phyloP scores from a whole-genome alignment of 2,888 invertebrate genomes.

The Tipula unca region DNA sequence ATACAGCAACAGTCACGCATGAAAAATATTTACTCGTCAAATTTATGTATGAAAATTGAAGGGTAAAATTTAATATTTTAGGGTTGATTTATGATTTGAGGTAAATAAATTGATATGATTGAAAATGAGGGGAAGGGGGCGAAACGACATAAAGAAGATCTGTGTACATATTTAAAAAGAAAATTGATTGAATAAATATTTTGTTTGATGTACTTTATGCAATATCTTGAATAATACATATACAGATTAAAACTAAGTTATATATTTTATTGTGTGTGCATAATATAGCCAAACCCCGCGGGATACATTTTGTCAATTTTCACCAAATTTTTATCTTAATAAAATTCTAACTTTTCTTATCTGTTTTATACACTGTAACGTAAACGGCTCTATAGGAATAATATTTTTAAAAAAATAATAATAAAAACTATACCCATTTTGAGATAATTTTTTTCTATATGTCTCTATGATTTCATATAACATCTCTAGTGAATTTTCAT shows the following conservation, averaged over 20 bases:
- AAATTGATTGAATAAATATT: neutral
- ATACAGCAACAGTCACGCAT: neutral
- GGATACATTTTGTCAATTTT: neutral
- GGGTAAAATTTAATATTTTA: neutral
- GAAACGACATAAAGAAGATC: neutral
- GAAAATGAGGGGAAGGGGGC: neutral
- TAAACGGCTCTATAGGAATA: neutral
- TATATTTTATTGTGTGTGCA: neutral
- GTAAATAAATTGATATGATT: neutral
- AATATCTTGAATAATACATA: neutral
- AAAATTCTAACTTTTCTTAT: neutral
- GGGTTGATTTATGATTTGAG: slow-evolving; percentile 14
- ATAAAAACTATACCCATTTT: neutral
- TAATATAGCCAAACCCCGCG: neutral
- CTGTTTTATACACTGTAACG: neutral
- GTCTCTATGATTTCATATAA: neutral
- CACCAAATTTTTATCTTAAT: neutral
- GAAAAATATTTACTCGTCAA: neutral
- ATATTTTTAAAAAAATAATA: no score
- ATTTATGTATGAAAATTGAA: neutral
- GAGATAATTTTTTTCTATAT: neutral
- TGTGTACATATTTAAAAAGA: neutral
- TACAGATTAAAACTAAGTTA: neutral
- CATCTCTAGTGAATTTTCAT: neutral
- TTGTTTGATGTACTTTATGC: neutral